Conservation (phyloP, 2,888 invertebrate species). For the Volucella bombylans region DNA sequence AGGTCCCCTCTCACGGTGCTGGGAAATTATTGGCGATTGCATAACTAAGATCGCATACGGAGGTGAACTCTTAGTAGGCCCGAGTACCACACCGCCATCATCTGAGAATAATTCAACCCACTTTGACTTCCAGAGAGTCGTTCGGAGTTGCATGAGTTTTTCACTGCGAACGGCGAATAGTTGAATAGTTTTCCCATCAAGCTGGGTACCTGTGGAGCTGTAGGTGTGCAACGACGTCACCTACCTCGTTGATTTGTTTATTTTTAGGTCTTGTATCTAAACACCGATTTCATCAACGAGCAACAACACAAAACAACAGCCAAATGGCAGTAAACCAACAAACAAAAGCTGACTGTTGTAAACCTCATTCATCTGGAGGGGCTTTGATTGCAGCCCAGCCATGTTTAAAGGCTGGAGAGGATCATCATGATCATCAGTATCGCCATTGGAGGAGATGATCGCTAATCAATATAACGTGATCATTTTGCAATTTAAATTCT, state of each 20-base stretch:
- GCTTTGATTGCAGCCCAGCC: slow-evolving; percentile 27
- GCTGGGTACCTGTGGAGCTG: slow-evolving; percentile 29
- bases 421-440: slow-evolving; percentile 24
- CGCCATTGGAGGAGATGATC: slow-evolving; percentile 48
- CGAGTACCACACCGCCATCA: slow-evolving; percentile 33
- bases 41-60: slow-evolving; percentile 52
- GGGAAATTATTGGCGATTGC: slow-evolving; percentile 63
- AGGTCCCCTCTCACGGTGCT: slow-evolving; percentile 27
- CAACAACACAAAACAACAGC: neutral
- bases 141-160: slow-evolving; percentile 38
- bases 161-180: slow-evolving; percentile 2
- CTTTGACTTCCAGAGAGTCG: slow-evolving; percentile 52
- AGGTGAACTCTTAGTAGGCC: slow-evolving; percentile 55
- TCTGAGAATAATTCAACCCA: slow-evolving; percentile 55
- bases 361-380: slow-evolving; percentile 39
- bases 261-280: slow-evolving; percentile 61
- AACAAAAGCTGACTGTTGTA: slow-evolving; percentile 41
- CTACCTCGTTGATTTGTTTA: slow-evolving; percentile 52
- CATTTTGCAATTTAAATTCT: slow-evolving; percentile 65
- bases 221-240: slow-evolving; percentile 57
- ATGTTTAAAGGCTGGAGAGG: slow-evolving; percentile 34
- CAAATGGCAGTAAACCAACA: slow-evolving; percentile 43
- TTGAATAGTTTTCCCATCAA: slow-evolving; percentile 62
- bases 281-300: slow-evolving; percentile 53
- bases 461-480: slow-evolving; percentile 62